Evolutionary conservation across 2,797 vertebrate species (phyloP).

Genomic region (Argentina silus): DNA sequence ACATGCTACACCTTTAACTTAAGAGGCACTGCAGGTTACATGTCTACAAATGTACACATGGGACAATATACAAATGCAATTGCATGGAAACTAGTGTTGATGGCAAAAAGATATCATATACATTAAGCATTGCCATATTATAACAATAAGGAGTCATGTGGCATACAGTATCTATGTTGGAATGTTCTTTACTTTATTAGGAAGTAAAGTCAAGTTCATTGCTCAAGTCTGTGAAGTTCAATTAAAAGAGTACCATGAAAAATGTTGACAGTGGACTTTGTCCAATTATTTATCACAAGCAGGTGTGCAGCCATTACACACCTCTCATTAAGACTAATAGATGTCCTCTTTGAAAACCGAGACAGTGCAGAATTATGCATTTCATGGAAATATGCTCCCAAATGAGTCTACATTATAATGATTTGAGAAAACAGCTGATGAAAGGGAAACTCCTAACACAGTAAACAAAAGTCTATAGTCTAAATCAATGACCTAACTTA

Average conservation of each 20-base stretch:
- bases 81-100: too few species aligned
- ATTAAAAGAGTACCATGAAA: constrained; percentile 34
- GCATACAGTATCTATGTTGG: neutral
- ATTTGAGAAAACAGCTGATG: neutral
- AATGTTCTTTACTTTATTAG: neutral
- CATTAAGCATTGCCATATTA: neutral
- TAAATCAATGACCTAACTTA: too few species aligned
- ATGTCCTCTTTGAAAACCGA: constrained; percentile 47
- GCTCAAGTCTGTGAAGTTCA: constrained; percentile 1
- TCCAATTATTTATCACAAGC: constrained; percentile 51
- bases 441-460: neutral
- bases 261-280: constrained; percentile 32
- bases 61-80: too few species aligned
- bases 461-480: neutral
- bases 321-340: constrained; percentile 60
- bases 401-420: constrained; percentile 18
- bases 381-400: constrained; percentile 22
- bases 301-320: constrained; percentile 56
- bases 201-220: neutral
- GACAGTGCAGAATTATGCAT: constrained; percentile 36
- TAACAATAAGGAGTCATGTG: neutral
- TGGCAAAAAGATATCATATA: too few species aligned
- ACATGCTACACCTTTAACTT: too few species aligned
- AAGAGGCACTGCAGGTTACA: neutral
- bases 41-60: neutral